These are phyloP conservation scores for Neosilurus mollespiculum DNA, from an alignment of 2,797 vertebrate species.

Conservation along the genomic window DNA sequence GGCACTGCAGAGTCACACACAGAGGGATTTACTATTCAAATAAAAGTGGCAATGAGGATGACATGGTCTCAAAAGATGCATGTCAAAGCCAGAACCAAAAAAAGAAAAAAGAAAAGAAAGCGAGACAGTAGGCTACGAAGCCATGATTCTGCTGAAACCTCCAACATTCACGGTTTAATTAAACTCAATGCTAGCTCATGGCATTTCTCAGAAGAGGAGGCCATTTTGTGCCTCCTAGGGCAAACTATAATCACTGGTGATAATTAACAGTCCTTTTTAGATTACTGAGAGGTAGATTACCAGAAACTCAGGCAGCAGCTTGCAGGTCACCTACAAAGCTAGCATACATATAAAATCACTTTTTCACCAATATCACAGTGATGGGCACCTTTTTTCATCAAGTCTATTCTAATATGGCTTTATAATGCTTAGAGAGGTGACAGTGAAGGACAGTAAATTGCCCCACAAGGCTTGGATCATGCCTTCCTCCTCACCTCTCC, in stretches of 20 bases:
- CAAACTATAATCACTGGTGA: slow-evolving; percentile 55
- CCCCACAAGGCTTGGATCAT: slow-evolving; percentile 32
- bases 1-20: slow-evolving; percentile 35
- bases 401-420: slow-evolving; percentile 22
- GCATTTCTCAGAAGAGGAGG: slow-evolving; percentile 32
- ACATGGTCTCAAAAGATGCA: slow-evolving; percentile 33
- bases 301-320: slow-evolving; percentile 38
- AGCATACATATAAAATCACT: not conserved
- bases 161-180: slow-evolving; percentile 11
- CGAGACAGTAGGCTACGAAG: not conserved
- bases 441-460: slow-evolving; percentile 56
- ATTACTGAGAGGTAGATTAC: slow-evolving; percentile 37
- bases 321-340: slow-evolving; percentile 44
- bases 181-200: slow-evolving; percentile 26
- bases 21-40: slow-evolving; percentile 29
- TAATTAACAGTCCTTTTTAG: slow-evolving; percentile 52
- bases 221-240: slow-evolving; percentile 53
- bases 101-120: slow-evolving; percentile 17
- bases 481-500: slow-evolving; percentile 49
- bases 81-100: not conserved
- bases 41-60: slow-evolving; percentile 22
- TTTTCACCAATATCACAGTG: slow-evolving; percentile 12
- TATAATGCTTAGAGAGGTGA: slow-evolving; percentile 38
- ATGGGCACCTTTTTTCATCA: slow-evolving; percentile 23
- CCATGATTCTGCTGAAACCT: slow-evolving; percentile 25